These are phyloP conservation scores for Schizaphis graminum DNA, from an alignment of 2,888 invertebrate species.

Conservation along the genomic window DNA sequence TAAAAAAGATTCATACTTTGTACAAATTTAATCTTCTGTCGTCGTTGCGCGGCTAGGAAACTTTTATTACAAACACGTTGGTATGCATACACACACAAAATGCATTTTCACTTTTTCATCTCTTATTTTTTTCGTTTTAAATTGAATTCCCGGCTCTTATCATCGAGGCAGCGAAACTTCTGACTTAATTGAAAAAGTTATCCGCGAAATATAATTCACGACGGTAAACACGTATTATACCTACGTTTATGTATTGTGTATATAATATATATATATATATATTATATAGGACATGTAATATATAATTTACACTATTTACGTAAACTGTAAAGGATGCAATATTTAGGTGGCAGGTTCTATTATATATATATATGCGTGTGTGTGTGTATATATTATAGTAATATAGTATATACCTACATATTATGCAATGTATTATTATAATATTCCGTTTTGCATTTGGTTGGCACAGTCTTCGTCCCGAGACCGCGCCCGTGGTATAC, in stretches of 20 bases:
- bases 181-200: conserved; percentile 63
- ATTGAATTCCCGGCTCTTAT: conserved; percentile 56
- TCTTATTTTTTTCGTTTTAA: conserved; percentile 36
- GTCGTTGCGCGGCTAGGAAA: neutral
- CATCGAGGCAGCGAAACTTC: conserved; percentile 52
- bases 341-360: neutral
- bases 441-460: conserved; percentile 22
- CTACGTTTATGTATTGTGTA: neutral
- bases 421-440: neutral
- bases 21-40: conserved; percentile 33
- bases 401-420: neutral
- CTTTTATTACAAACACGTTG: conserved; percentile 36
- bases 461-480: conserved; percentile 5
- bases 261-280: neutral
- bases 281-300: neutral
- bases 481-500: neutral
- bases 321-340: conserved; percentile 5
- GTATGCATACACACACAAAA: neutral
- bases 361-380: neutral
- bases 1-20: neutral
- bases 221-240: neutral
- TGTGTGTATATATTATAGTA: too few species aligned
- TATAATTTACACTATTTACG: conserved; percentile 10
- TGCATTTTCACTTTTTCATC: conserved; percentile 33
- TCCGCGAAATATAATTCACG: conserved; percentile 39